A percentile compares a stretch with the other conserved stretches of the same genome.
Conservation (phyloP, 2,113 vertebrate genomes). For the Ornithorhynchus anatinus region DNA sequence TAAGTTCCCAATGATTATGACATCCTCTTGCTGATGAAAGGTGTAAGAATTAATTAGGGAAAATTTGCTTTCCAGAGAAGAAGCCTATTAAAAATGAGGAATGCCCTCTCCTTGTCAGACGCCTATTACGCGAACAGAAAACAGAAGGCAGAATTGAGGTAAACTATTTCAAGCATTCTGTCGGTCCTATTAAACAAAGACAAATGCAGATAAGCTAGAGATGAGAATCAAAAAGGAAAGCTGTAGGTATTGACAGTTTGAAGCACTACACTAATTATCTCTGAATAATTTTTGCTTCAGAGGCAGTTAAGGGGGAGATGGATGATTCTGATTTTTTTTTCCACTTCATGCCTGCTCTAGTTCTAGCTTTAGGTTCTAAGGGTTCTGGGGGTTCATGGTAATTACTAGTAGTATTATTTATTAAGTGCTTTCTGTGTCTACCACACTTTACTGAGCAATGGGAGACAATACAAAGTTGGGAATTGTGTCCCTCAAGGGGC, state of each 20-base stretch:
- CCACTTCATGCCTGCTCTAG: background rate
- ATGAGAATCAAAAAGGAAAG: background rate
- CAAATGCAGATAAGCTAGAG: background rate
- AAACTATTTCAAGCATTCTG: background rate
- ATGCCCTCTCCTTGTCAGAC: background rate
- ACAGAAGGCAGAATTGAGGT: background rate
- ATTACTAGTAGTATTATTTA: too few relatives aligned
- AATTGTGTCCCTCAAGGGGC: too few relatives aligned
- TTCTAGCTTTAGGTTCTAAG: too few relatives aligned
- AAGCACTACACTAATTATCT: background rate
- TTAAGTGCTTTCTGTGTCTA: too few relatives aligned
- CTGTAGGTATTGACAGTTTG: background rate
- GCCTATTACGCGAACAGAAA: background rate
- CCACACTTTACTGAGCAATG: too few relatives aligned
- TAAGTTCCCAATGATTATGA: background rate
- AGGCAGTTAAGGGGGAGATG: background rate
- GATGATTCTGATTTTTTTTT: background rate
- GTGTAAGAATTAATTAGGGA: background rate
- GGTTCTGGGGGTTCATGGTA: too few relatives aligned
- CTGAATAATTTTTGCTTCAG: background rate
- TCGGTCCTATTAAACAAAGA: background rate
- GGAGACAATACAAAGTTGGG: too few relatives aligned
- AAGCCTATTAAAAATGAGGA: background rate
- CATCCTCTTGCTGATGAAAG: background rate
- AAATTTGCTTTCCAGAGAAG: slow-evolving; percentile 4